These are phyloP conservation scores for Rhea americana DNA, from an alignment of 2,113 vertebrate species.

Conservation along the genomic window DNA sequence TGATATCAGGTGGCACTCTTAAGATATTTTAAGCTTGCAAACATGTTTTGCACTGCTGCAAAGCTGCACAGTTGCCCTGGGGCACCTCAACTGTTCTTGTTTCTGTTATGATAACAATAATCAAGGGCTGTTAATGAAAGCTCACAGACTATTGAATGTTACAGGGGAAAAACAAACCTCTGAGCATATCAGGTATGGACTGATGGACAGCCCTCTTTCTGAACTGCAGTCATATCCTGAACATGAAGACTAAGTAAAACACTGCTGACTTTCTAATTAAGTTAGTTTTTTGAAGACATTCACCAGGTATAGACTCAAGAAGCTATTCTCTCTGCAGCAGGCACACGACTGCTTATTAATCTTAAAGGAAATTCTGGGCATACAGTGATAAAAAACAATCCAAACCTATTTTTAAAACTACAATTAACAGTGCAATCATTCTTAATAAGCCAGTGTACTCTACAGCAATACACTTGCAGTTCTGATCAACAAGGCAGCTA, in stretches of 20 bases:
- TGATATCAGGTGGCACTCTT: not conserved
- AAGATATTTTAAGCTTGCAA: not conserved
- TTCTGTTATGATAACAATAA: constrained; percentile 55
- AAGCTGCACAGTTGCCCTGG: constrained; percentile 5
- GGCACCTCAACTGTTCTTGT: constrained; percentile 36
- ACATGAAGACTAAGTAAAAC: constrained; percentile 61
- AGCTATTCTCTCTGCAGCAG: not conserved
- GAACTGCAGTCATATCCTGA: constrained; percentile 40
- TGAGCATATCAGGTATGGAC: constrained; percentile 26
- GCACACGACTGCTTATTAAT: not conserved
- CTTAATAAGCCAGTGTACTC: not conserved
- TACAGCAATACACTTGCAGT: not conserved
- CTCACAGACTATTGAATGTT: constrained; percentile 37
- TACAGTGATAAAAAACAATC: not conserved
- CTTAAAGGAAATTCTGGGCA: not conserved
- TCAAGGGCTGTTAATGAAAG: constrained; percentile 63
- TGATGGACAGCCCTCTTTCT: constrained; percentile 61
- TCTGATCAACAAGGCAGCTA: not conserved
- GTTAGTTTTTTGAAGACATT: constrained; percentile 20
- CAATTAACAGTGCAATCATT: not conserved
- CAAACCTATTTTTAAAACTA: not conserved
- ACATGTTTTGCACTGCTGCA: not conserved
- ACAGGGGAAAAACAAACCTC: constrained; percentile 34
- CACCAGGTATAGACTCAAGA: not conserved
- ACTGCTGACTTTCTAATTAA: constrained; percentile 32